Evolutionary conservation across 2,797 vertebrate genomes (phyloP).

Genomic region (Miichthys miiuy): DNA sequence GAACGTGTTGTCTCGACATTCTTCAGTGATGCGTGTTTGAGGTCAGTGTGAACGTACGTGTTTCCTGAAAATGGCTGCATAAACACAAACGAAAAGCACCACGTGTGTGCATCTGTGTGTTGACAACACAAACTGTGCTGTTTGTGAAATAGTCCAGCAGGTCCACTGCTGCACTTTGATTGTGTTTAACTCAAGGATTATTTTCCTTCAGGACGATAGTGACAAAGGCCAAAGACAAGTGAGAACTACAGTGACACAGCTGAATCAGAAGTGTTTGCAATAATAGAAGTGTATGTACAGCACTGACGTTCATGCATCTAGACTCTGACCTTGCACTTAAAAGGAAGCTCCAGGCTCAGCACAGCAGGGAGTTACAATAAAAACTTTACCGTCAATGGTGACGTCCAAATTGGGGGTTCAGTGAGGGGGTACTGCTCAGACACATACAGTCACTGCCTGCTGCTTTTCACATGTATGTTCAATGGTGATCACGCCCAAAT

Average conservation of each 20-base stretch:
- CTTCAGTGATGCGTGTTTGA: neutral
- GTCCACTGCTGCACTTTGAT: no score
- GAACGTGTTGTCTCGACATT: neutral
- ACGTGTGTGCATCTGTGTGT: neutral
- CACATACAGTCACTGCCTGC: neutral
- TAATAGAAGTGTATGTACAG: no score
- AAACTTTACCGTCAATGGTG: neutral
- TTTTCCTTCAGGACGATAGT: neutral
- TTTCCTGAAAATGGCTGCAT: neutral
- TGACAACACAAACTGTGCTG: neutral
- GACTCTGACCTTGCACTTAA: neutral
- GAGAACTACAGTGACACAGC: neutral
- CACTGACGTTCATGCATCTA: neutral
- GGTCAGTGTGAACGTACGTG: neutral
- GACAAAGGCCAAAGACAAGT: neutral
- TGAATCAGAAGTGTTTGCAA: neutral
- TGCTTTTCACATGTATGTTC: neutral
- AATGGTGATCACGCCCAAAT: neutral
- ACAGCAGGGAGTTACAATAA: neutral
- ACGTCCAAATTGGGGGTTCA: no score
- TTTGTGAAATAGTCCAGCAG: neutral
- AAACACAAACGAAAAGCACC: neutral
- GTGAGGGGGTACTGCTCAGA: neutral
- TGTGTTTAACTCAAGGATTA: neutral
- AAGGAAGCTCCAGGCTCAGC: neutral